Evolutionary conservation across 1,140 invertebrate species (phyloP).

Genomic region (Brachionus sp.): DNA sequence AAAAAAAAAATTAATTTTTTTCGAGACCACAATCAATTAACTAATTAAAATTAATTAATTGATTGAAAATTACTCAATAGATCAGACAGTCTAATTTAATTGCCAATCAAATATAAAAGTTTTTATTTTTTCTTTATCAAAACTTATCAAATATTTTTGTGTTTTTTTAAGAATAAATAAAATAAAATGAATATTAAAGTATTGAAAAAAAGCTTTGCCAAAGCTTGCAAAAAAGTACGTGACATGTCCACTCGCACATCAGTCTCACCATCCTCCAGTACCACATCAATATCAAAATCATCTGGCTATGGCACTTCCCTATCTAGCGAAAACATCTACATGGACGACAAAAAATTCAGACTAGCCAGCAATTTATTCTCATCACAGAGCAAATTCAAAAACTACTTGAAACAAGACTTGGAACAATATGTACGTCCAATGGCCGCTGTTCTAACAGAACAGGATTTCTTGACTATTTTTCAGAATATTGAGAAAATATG

Average conservation of each 20-base stretch:
- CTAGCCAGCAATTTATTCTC: neutral
- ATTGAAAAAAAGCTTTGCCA: slow-evolving; percentile 24
- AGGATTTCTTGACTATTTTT: neutral
- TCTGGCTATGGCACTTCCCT: neutral
- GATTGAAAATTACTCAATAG: slow-evolving; percentile 4
- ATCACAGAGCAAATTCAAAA: neutral
- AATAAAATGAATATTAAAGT: slow-evolving; percentile 18
- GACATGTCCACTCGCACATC: neutral
- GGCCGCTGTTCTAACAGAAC: neutral
- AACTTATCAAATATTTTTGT: slow-evolving; percentile 16
- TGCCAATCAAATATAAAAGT: neutral
- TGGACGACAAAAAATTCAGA: neutral
- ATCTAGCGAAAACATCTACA: neutral
- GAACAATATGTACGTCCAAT: neutral
- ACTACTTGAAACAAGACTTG: neutral
- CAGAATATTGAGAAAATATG: slow-evolving; percentile 18
- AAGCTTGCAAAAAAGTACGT: neutral
- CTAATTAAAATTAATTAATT: slow-evolving; percentile 21
- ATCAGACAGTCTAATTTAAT: slow-evolving; percentile 32
- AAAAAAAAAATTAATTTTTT: neutral
- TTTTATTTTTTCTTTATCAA: neutral
- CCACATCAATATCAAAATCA: neutral
- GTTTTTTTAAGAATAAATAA: neutral
- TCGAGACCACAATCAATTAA: neutral
- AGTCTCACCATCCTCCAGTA: neutral